Base-by-base conservation (phyloP, 2,113 vertebrate species). In the Tichodroma muraria region DNA sequence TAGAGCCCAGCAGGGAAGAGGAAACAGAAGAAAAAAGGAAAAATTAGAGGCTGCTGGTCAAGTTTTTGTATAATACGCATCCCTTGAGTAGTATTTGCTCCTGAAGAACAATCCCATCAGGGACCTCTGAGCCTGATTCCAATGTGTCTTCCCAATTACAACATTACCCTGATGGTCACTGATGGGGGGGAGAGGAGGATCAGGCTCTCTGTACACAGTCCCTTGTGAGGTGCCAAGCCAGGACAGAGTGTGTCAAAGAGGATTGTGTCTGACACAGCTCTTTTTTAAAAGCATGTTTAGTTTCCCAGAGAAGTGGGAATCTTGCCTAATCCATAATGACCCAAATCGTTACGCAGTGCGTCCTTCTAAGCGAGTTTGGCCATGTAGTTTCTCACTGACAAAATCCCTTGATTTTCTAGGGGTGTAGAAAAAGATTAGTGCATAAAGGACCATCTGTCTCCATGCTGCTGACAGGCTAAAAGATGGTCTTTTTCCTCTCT, bases 391-490 rank as follows among this genome's bases (percentile, higher is more conserved):
- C 63, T 94, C 78, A 17, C 65, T 87, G 82, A 64, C 38, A 83
- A 93, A 96, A 91, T 89, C 68, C 79, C 53, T 93, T 78, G 45
- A 60, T 88, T 94, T 92, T 94, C 89, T 80, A 47, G 49, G 59
- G 84, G 66, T 76, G 42, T 28, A 80, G 72, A 30, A 78, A 21
- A 91, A 90, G 89, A 92, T 94, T 78, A 94, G 89, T n/a, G 45
- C 73, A 94, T 92, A 93, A 96, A 96, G 92, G 82, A 81, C 83
- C 93, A 96, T 96, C 95, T 96, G 96, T 73, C 42, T 92, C 85
- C 88, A 71, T n/a, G 77, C 88, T 85, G 77, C 73, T 96, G 85
- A 86, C 85, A 83, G 68, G n/a, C 70, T 91, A 42, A 75, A 94
- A 82, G 31, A 86, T 45, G 73, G 30, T 50, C 44, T 64, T 61